phyloP scores from a whole-genome alignment of 2,888 invertebrate genomes.

The Bugula neritina region DNA sequence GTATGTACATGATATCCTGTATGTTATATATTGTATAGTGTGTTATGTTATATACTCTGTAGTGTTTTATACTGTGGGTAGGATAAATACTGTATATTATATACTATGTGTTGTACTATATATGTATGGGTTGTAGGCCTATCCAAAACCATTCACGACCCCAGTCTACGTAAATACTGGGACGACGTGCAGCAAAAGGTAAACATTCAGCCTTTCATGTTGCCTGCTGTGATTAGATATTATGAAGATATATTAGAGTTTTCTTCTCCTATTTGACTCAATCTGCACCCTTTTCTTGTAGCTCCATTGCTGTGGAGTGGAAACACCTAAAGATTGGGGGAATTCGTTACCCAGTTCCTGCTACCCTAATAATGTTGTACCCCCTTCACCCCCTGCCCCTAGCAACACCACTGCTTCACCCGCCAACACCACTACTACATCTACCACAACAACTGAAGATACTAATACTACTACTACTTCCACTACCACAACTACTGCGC shows the following conservation, averaged over 20 bases:
- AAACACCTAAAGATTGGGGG: background rate
- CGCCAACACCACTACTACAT: background rate
- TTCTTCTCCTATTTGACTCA: background rate
- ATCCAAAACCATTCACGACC: background rate
- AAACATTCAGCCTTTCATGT: background rate
- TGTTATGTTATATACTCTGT: no score
- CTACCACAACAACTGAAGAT: background rate
- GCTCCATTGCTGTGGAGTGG: constrained; percentile 9
- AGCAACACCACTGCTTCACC: background rate
- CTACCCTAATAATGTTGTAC: background rate
- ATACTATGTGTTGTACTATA: background rate
- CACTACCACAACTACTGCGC: background rate
- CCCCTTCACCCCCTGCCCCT: no score
- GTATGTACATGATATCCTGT: background rate
- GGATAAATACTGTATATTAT: no score
- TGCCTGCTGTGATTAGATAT: background rate
- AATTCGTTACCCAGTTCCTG: background rate
- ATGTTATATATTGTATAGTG: background rate
- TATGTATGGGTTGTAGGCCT: background rate
- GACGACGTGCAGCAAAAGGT: background rate
- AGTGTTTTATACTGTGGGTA: no score
- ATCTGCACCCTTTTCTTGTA: background rate
- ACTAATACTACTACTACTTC: background rate
- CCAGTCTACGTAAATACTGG: background rate
- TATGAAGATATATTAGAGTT: background rate